Percentiles rank a stretch among this genome's conserved stretches.
Evolutionary conservation across 1,140 invertebrate genomes (phyloP).

Genomic region (Acyrthosiphon pisum): DNA sequence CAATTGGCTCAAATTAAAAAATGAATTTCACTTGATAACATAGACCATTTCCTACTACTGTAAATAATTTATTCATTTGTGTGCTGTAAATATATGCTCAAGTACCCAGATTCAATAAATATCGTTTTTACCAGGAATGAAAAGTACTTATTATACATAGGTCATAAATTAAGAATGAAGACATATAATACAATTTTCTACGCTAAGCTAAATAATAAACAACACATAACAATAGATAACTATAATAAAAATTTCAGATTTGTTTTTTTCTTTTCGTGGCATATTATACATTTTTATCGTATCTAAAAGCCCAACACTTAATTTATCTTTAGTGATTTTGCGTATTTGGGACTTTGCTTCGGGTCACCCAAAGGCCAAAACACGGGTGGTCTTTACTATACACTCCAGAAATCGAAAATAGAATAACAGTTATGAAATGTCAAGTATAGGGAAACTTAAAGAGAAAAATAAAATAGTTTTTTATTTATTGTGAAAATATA

Average conservation of each 20-base stretch:
- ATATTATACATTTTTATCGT: neutral
- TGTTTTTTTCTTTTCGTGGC: neutral
- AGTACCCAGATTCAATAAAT: neutral
- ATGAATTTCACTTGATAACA: neutral
- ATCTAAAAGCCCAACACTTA: neutral
- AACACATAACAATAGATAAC: too few species aligned
- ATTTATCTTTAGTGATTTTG: neutral
- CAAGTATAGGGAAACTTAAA: neutral
- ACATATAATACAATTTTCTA: neutral
- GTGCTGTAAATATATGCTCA: neutral
- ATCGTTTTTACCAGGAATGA: neutral
- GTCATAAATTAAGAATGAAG: neutral
- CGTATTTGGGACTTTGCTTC: neutral
- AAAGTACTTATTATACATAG: neutral
- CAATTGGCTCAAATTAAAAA: neutral
- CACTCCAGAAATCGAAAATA: neutral
- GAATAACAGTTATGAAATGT: neutral
- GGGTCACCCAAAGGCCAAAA: too few species aligned
- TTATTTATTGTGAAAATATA: neutral
- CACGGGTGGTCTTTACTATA: neutral
- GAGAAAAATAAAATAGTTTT: neutral
- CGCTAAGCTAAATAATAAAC: neutral
- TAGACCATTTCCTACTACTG: neutral
- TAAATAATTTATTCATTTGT: neutral
- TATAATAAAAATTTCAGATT: neutral